These are phyloP conservation scores for Dissostichus mawsoni DNA, from an alignment of 2,113 vertebrate genomes.

Conservation along the genomic window DNA sequence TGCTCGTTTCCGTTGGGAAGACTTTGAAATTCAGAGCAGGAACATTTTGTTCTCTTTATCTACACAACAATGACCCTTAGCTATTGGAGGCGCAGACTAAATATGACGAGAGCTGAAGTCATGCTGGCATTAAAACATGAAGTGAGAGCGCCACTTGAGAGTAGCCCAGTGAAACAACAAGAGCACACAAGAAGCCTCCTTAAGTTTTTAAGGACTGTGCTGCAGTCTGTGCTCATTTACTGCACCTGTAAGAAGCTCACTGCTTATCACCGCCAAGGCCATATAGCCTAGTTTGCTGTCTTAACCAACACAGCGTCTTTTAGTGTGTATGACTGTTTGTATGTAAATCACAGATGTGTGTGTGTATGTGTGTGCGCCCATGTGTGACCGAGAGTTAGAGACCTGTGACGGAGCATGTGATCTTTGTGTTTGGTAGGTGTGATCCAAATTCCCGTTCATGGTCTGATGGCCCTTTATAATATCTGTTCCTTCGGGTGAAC, in stretches of 20 bases:
- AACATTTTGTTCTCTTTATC: conserved; percentile 14
- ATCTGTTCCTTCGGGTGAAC: conserved; percentile 36
- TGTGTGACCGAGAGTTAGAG: conserved; percentile 33
- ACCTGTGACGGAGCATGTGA: conserved; percentile 20
- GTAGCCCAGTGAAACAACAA: conserved; percentile 45
- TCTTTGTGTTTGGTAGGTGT: conserved; percentile 39
- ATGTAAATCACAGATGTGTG: conserved; percentile 13
- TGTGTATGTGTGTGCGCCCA: conserved; percentile 32
- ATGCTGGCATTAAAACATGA: conserved; percentile 26
- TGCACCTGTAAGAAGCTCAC: conserved; percentile 60
- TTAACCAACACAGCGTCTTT: conserved; percentile 66
- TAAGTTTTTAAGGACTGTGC: conserved; percentile 31
- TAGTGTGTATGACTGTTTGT: conserved; percentile 48
- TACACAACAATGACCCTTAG: conserved; percentile 29
- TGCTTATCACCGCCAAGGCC: conserved; percentile 73
- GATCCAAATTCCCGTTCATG: conserved; percentile 31
- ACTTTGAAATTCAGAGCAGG: conserved; percentile 38
- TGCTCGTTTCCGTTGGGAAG: conserved; percentile 33
- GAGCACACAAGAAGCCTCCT: conserved; percentile 70
- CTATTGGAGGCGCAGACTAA: conserved; percentile 49
- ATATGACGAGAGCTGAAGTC: conserved; percentile 16
- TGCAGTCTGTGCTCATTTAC: conserved; percentile 48
- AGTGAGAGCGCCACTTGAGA: conserved; percentile 31
- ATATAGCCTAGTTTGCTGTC: conserved; percentile 65
- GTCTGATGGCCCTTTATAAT: conserved; percentile 5